phyloP scores from a whole-genome alignment of 2,888 invertebrate species.

The Coenonympha glycerion region DNA sequence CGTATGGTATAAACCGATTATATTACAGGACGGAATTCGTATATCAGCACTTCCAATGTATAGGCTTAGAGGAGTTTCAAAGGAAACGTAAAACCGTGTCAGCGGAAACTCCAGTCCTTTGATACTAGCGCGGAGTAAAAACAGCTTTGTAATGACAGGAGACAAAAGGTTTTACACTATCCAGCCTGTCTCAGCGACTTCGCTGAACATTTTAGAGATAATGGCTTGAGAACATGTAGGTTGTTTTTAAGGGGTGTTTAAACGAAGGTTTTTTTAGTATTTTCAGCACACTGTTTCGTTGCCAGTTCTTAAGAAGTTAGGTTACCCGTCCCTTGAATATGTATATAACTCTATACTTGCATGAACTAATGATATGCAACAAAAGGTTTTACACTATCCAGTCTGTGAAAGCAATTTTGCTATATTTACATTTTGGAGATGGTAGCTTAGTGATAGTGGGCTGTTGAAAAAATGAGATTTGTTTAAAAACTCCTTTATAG shows the following conservation, averaged over 20 bases:
- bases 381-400: not conserved
- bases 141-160: not conserved
- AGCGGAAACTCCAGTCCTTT: not conserved
- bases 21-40: not conserved
- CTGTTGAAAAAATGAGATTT: too few relatives aligned
- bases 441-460: too few relatives aligned
- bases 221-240: too few relatives aligned
- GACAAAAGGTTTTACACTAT: not conserved
- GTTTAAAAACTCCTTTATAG: too few relatives aligned
- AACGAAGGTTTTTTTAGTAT: too few relatives aligned
- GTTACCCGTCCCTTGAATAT: too few relatives aligned
- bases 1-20: not conserved
- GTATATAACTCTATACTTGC: too few relatives aligned
- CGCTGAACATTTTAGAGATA: not conserved
- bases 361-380: not conserved
- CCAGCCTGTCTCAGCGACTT: not conserved
- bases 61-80: constrained; percentile 2
- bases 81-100: constrained; percentile 3
- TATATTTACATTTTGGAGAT: not conserved
- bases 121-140: not conserved
- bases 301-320: too few relatives aligned
- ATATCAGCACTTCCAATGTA: constrained; percentile 3
- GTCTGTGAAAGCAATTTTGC: not conserved
- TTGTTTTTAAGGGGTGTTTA: too few relatives aligned
- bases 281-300: too few relatives aligned